Percentiles rank a stretch among this genome's conserved stretches.
Conservation (phyloP, 2,888 invertebrate genomes). For the Taphrorychus bicolor region DNA sequence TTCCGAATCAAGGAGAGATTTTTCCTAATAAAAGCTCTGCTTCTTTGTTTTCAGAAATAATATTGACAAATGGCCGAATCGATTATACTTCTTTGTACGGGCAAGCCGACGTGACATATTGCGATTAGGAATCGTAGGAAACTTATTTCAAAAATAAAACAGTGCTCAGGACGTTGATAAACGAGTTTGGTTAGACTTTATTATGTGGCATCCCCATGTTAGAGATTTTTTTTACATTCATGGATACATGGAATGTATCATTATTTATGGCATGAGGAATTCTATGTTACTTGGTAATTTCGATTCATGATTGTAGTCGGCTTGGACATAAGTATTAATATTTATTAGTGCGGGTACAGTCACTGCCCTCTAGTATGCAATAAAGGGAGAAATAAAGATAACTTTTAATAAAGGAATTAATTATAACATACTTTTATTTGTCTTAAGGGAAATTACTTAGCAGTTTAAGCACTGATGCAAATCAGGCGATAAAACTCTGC, state of each 20-base stretch:
- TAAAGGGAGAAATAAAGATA: not conserved
- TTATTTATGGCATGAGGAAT: not conserved
- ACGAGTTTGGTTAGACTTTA: slow-evolving; percentile 29
- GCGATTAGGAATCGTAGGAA: slow-evolving; percentile 33
- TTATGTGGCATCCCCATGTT: slow-evolving; percentile 18
- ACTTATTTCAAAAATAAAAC: slow-evolving; percentile 35
- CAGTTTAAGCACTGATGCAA: not conserved
- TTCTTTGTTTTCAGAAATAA: slow-evolving; percentile 40
- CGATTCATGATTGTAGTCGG: not conserved
- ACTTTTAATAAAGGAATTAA: not conserved
- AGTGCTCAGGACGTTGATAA: slow-evolving; percentile 11
- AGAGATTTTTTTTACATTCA: slow-evolving; percentile 20
- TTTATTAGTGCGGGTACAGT: not conserved
- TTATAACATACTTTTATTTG: not conserved
- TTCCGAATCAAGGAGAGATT: slow-evolving; percentile 39
- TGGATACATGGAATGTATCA: not conserved
- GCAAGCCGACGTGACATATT: slow-evolving; percentile 36
- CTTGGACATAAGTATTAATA: not conserved
- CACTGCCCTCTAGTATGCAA: not conserved
- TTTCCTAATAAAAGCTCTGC: slow-evolving; percentile 40
- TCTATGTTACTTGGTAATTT: not conserved
- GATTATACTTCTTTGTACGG: slow-evolving; percentile 35
- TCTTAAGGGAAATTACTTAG: not conserved
- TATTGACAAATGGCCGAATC: slow-evolving; percentile 40
- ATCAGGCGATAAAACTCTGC: not conserved